phyloP scores from a whole-genome alignment of 92 coral and sea anemone genomes.

The Epizoanthus rinbou region DNA sequence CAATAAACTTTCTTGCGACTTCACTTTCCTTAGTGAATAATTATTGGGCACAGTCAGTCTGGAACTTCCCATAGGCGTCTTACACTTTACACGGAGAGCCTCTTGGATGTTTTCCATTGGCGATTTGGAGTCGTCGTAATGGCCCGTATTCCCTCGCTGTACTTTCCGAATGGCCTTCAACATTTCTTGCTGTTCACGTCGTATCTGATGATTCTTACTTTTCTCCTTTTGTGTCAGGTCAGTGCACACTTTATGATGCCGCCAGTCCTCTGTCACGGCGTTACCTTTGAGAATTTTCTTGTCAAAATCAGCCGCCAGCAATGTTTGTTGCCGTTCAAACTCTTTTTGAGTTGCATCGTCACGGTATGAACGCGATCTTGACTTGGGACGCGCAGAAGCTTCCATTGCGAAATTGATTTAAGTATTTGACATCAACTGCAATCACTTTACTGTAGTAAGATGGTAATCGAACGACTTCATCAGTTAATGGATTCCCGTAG shows the following conservation, averaged over 20 bases:
- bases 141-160: conserved; percentile 70
- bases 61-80: conserved; percentile 64
- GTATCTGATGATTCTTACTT: conserved; percentile 62
- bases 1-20: conserved; percentile 60
- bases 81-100: conserved; percentile 62
- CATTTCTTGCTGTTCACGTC: conserved; percentile 59
- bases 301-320: conserved; percentile 73
- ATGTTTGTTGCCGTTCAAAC: conserved; percentile 75
- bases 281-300: conserved; percentile 76
- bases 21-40: conserved; percentile 57
- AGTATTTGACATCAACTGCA: no score
- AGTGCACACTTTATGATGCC: conserved; percentile 58
- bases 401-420: conserved; percentile 7
- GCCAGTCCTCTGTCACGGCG: conserved; percentile 72
- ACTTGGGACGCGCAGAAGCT: conserved; percentile 1
- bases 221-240: conserved; percentile 69
- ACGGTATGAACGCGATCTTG: not conserved
- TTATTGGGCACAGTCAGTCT: conserved; percentile 55
- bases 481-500: not conserved
- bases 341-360: conserved; percentile 66
- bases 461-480: not conserved
- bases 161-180: conserved; percentile 73
- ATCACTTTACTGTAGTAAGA: not conserved
- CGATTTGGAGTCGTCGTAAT: conserved; percentile 74
- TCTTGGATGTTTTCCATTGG: conserved; percentile 81